These are phyloP conservation scores for Globia sparganii DNA, from an alignment of 2,888 invertebrate species.

Conservation along the genomic window DNA sequence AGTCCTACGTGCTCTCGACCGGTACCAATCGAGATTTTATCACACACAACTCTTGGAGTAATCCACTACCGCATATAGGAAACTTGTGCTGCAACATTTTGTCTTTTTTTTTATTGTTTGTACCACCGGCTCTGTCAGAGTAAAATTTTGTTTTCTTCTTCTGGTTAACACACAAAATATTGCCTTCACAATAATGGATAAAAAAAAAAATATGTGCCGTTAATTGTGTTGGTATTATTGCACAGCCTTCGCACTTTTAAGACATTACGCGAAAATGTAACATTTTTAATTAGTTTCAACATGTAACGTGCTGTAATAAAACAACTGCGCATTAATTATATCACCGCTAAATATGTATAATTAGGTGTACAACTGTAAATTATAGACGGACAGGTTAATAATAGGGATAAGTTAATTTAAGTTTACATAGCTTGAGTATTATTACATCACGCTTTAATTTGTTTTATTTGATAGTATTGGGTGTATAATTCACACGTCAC, in stretches of 20 bases:
- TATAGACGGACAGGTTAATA: constrained; percentile 37
- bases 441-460: constrained; percentile 6
- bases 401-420: constrained; percentile 16
- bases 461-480: not conserved
- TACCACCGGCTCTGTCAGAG: not conserved
- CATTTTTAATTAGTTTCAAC: constrained; percentile 48
- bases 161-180: too few relatives aligned
- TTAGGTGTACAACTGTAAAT: constrained; percentile 40
- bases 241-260: constrained; percentile 21
- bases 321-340: constrained; percentile 39
- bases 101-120: not conserved
- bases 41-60: not conserved
- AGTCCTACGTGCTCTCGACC: not conserved
- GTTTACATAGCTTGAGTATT: not conserved
- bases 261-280: constrained; percentile 39
- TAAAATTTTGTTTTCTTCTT: not conserved
- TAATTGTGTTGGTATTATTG: constrained; percentile 2
- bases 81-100: not conserved
- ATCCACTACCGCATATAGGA: not conserved
- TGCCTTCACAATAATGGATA: too few relatives aligned
- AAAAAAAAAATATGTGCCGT: not conserved
- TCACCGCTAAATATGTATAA: constrained; percentile 28
- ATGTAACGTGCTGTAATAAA: constrained; percentile 43
- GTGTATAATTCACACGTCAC: not conserved
- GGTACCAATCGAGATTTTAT: constrained; percentile 1